Evolutionary conservation across 2,888 invertebrate species (phyloP).

Genomic region (Apodemia duryi): DNA sequence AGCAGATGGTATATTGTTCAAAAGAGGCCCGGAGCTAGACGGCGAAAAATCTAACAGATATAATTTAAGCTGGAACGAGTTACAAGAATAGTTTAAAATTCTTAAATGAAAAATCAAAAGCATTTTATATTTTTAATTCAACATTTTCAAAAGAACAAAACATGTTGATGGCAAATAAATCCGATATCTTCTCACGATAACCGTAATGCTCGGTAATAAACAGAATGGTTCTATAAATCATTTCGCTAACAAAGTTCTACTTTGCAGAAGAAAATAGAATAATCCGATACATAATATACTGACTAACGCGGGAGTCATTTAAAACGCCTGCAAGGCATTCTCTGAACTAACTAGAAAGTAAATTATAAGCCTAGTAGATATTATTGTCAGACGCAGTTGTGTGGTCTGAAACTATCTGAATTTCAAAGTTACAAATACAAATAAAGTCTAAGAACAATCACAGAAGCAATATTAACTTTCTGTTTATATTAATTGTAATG

Average conservation of each 20-base stretch:
- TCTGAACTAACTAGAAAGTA: slow-evolving; percentile 52
- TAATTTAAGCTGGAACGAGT: too few relatives aligned
- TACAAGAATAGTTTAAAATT: too few relatives aligned
- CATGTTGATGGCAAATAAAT: background rate
- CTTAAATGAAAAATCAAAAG: background rate
- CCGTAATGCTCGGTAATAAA: slow-evolving; percentile 2
- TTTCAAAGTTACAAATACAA: slow-evolving; percentile 28
- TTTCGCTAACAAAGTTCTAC: slow-evolving; percentile 6
- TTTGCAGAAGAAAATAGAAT: slow-evolving; percentile 12
- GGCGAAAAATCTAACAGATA: too few relatives aligned
- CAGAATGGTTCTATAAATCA: slow-evolving; percentile 1
- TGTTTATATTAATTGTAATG: background rate
- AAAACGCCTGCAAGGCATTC: slow-evolving; percentile 35
- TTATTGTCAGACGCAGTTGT: slow-evolving; percentile 48
- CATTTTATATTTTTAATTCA: background rate
- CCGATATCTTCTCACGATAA: background rate
- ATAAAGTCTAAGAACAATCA: too few relatives aligned
- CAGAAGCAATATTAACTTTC: background rate
- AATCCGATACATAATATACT: slow-evolving; percentile 30
- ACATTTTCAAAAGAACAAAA: background rate
- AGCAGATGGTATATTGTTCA: too few relatives aligned
- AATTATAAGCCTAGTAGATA: slow-evolving; percentile 45
- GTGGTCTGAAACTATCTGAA: slow-evolving; percentile 43
- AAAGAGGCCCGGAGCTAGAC: too few relatives aligned
- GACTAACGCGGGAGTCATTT: slow-evolving; percentile 29